Percentiles rank a stretch among this genome's conserved stretches.
Conservation (phyloP, 2,797 vertebrate species). For the Paratrypauchen microcephalus region DNA sequence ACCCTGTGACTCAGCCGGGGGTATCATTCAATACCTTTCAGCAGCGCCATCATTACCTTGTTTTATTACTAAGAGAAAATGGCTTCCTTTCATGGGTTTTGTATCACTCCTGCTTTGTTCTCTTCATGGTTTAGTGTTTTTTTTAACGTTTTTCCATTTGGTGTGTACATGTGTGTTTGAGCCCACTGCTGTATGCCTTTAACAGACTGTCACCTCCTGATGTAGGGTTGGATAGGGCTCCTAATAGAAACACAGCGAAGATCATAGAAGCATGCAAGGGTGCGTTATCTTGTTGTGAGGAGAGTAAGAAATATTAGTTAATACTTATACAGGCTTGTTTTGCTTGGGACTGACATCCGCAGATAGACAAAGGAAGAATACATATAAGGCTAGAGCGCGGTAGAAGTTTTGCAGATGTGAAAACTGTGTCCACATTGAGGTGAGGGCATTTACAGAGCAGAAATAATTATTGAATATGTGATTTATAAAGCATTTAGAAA, state of each 20-base stretch:
- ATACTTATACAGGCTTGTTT: background rate
- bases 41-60: background rate
- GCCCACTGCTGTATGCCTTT: background rate
- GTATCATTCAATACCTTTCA: background rate
- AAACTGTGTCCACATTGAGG: too few relatives aligned
- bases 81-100: background rate
- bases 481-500: too few relatives aligned
- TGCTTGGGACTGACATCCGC: background rate
- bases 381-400: background rate
- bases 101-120: background rate
- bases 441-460: too few relatives aligned
- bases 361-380: background rate
- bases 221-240: too few relatives aligned
- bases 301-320: background rate
- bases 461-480: too few relatives aligned
- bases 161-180: background rate
- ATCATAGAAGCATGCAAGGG: background rate
- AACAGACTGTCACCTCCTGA: background rate
- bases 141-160: background rate
- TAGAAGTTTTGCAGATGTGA: background rate
- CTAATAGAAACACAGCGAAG: background rate
- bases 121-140: background rate
- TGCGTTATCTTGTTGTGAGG: background rate
- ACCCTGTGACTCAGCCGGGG: background rate
- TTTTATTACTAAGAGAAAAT: slow-evolving; percentile 6